These are phyloP conservation scores for Takifugu flavidus DNA, from an alignment of 2,113 vertebrate genomes.

Conservation along the genomic window DNA sequence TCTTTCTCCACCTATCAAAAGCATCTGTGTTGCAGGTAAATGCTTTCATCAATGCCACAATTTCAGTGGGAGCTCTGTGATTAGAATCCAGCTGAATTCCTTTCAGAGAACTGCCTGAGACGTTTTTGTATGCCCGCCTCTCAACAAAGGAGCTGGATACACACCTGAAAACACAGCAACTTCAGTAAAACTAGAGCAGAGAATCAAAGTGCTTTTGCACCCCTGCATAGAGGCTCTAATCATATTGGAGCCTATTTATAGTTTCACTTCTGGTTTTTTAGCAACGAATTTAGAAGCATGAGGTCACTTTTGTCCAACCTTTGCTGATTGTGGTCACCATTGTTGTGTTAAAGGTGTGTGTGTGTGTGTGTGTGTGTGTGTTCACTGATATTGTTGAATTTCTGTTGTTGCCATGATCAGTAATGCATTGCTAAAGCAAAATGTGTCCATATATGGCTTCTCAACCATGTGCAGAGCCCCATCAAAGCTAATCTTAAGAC, in stretches of 20 bases:
- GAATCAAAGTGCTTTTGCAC: constrained; percentile 45
- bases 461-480: too few species aligned
- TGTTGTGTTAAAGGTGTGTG: too few species aligned
- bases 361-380: too few species aligned
- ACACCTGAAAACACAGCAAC: constrained; percentile 23
- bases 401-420: too few species aligned
- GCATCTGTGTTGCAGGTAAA: not conserved
- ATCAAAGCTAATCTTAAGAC: too few species aligned
- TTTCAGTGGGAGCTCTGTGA: not conserved
- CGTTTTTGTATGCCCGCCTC: not conserved
- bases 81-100: constrained; percentile 10
- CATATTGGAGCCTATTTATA: constrained; percentile 20
- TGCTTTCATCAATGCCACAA: constrained; percentile 10
- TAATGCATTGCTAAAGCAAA: not conserved
- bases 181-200: constrained; percentile 16
- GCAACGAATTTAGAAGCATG: too few species aligned
- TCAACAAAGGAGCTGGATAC: constrained; percentile 34
- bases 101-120: constrained; percentile 4
- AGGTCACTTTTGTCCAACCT: too few species aligned
- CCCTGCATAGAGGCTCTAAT: constrained; percentile 5
- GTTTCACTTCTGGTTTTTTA: constrained; percentile 1
- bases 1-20: too few species aligned
- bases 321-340: too few species aligned
- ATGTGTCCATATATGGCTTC: too few species aligned
- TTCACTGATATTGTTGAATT: too few species aligned